A percentile compares a stretch with the other conserved stretches of the same genome.
Conservation (phyloP, 2,113 vertebrate species). For the Malurus cyaneus region DNA sequence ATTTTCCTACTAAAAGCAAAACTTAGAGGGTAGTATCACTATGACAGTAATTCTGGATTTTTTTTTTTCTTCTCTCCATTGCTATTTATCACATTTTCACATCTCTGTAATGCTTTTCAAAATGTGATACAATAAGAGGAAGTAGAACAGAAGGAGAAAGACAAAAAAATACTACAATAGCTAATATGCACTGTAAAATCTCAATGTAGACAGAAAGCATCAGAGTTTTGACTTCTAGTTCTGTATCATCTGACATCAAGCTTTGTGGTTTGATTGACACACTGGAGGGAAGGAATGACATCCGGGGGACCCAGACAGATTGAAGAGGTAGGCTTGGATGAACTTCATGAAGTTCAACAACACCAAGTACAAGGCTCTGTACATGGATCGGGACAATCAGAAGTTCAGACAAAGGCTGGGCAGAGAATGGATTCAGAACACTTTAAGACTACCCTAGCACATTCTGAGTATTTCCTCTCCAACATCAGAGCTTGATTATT, state of each 20-base stretch:
- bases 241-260: background rate
- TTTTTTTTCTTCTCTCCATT: background rate
- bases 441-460: background rate
- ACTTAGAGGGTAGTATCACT: background rate
- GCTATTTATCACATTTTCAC: background rate
- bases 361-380: background rate
- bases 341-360: background rate
- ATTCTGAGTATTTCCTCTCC: background rate
- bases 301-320: background rate
- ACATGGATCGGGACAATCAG: background rate
- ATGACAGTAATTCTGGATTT: background rate
- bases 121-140: background rate
- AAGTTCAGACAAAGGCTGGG: background rate
- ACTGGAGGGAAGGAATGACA: background rate
- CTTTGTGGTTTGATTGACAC: background rate
- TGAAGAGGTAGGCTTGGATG: background rate
- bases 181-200: background rate
- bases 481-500: background rate
- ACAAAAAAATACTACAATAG: background rate
- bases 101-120: background rate
- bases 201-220: background rate
- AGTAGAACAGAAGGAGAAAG: background rate
- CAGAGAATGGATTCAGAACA: background rate
- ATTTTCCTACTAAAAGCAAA: background rate
- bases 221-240: background rate